Conservation (phyloP, 92 coral and sea anemone species). For the Bergia puertoricense region DNA sequence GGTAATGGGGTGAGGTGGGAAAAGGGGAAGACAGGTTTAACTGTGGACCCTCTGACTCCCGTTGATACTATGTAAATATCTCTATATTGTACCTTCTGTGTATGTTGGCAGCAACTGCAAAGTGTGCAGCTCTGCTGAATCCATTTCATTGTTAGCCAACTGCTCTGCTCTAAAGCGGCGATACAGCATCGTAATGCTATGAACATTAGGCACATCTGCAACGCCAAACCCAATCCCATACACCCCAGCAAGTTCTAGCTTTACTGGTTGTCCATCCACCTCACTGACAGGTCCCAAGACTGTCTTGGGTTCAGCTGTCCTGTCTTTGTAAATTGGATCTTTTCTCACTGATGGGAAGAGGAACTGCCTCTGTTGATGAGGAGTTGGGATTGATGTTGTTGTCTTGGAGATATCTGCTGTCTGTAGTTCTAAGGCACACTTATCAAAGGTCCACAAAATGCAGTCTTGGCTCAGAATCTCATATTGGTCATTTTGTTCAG, state of each 20-base stretch:
- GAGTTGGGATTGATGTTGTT: conserved; percentile 20
- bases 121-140: conserved; percentile 75
- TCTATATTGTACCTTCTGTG: conserved; percentile 63
- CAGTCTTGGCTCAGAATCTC: conserved; percentile 70
- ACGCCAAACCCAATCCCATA: conserved; percentile 80
- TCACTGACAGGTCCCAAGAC: conserved; percentile 81
- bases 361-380: conserved; percentile 27
- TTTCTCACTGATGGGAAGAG: conserved; percentile 70
- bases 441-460: conserved; percentile 87
- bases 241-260: conserved; percentile 74
- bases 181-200: conserved; percentile 86
- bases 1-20: not conserved
- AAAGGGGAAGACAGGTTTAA: not conserved
- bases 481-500: conserved; percentile 41
- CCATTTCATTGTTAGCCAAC: conserved; percentile 60
- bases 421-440: conserved; percentile 36
- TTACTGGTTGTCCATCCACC: conserved; percentile 89
- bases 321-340: conserved; percentile 77
- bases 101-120: conserved; percentile 89
- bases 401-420: not conserved
- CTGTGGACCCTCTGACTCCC: not conserved
- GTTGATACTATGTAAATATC: too few relatives aligned
- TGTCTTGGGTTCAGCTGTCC: conserved; percentile 74
- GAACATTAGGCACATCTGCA: conserved; percentile 58
- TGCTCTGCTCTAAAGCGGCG: conserved; percentile 81